Evolutionary conservation across 2,797 vertebrate species (phyloP).

Genomic region (Tachyglossus aculeatus): DNA sequence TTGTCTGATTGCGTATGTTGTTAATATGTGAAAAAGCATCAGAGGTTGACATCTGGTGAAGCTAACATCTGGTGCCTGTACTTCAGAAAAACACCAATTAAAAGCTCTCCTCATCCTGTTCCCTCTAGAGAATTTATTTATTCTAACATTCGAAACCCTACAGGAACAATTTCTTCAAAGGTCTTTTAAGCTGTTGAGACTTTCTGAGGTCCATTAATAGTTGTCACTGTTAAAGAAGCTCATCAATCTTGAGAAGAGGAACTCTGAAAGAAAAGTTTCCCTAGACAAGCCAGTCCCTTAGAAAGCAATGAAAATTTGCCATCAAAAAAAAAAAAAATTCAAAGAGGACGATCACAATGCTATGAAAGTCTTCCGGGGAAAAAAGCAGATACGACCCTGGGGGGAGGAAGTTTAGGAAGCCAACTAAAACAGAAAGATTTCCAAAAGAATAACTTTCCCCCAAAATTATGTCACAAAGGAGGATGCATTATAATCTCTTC

Average conservation of each 20-base stretch:
- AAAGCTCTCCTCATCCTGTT: background rate
- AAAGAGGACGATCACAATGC: background rate
- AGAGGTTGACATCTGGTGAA: background rate
- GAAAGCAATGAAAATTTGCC: background rate
- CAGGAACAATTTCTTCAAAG: background rate
- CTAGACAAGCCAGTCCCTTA: background rate
- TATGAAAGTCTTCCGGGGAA: conserved; percentile 8
- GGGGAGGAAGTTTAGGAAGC: background rate
- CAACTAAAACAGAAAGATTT: conserved; percentile 47
- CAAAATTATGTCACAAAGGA: background rate
- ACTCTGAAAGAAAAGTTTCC: background rate
- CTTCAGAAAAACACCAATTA: conserved; percentile 5
- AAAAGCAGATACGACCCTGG: background rate
- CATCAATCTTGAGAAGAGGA: background rate
- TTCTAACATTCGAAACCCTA: background rate
- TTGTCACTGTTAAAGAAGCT: background rate
- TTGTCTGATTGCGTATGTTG: background rate
- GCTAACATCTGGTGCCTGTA: background rate
- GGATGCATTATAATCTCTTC: background rate
- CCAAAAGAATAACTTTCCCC: conserved; percentile 45
- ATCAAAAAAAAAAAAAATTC: conserved; percentile 1
- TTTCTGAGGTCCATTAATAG: background rate
- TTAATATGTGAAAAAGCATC: background rate
- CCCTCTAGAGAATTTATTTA: background rate
- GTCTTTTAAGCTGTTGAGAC: background rate